phyloP scores from a whole-genome alignment of 2,113 vertebrate genomes.

The Coryphaenoides rupestris region DNA sequence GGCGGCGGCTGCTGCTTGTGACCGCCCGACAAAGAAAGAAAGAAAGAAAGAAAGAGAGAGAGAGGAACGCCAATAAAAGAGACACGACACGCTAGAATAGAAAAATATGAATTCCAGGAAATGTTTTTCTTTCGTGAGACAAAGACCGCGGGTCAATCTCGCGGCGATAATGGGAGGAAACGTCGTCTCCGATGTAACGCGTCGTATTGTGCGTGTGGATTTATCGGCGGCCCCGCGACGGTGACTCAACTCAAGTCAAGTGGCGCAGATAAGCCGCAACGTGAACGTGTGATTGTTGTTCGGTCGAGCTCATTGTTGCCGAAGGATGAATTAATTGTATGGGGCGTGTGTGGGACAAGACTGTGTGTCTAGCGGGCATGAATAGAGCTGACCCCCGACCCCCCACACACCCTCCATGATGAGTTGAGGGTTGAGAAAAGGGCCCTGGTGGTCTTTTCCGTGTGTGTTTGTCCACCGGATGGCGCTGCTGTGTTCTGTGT shows the following conservation, averaged over 20 bases:
- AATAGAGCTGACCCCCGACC: neutral
- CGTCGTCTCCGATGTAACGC: neutral
- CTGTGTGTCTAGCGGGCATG: neutral
- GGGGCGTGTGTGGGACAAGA: neutral
- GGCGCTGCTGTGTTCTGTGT: constrained; percentile 47
- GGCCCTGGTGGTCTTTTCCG: neutral
- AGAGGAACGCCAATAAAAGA: constrained; percentile 37
- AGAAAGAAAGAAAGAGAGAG: constrained; percentile 23
- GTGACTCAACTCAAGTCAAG: no score
- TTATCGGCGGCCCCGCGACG: neutral
- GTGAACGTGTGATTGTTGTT: neutral
- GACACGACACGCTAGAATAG: constrained; percentile 18
- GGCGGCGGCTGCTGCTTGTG: constrained; percentile 20
- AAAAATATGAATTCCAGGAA: neutral
- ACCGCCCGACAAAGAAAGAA: constrained; percentile 29
- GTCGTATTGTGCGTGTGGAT: neutral
- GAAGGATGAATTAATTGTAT: neutral
- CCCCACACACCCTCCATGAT: no score
- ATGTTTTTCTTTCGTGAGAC: neutral
- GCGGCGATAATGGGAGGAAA: neutral
- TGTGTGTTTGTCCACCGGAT: constrained; percentile 57
- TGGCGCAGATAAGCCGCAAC: no score
- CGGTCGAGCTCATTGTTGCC: neutral
- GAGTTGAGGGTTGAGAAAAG: neutral
- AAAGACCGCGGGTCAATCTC: neutral